Base-by-base conservation (phyloP, 2,888 invertebrate genomes). In the Melanargia galathea region DNA sequence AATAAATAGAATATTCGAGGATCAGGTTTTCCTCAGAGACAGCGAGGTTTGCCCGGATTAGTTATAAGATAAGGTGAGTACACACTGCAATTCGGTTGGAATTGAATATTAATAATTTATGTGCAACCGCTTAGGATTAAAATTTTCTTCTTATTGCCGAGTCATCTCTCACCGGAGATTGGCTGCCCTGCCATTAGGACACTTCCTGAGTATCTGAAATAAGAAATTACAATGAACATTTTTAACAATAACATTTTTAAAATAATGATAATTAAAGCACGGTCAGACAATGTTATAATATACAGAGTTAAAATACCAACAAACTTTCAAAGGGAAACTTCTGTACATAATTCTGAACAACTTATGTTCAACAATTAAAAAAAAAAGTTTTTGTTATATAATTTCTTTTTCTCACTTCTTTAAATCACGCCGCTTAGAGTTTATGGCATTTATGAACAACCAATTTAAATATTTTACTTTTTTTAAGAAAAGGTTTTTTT, bases 1-100 rank as follows among this genome's bases (percentile, higher is more conserved):
- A 35, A 35, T 20, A 33, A 54, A 54, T 20, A 54, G 35, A 54
- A 35, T 35, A 35, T 54, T 35, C 20, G 11, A 13, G 49, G 20
- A 20, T 54, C 20, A 10, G 8, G 22, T 54, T 35, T 10, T 54
- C 35, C 52, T 38, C 13, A 13, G 52, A 35, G 52, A 35, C 22
- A 4, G 11, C 5, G 22, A 13, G 52, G 52, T 38, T 54, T 35
- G 20, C 20, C 35, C 18, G 38, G 22, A 54, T 54, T 35, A 35
- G 22, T 16, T 22, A 10, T 13, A 6, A 35, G 52, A 54, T 54
- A 35, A 54, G 52, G 20, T 13, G 20, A n/a, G 20, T 35, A 2
- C 11, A 35, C 52, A 16, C n/a, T 51, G 45, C 45, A 45, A 20
- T 22, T 46, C 4, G 24, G 24, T 11, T 46, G 3, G 18, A 46